These are phyloP conservation scores for Zaprionus davidi DNA, from an alignment of 1,140 invertebrate genomes.

Conservation along the genomic window DNA sequence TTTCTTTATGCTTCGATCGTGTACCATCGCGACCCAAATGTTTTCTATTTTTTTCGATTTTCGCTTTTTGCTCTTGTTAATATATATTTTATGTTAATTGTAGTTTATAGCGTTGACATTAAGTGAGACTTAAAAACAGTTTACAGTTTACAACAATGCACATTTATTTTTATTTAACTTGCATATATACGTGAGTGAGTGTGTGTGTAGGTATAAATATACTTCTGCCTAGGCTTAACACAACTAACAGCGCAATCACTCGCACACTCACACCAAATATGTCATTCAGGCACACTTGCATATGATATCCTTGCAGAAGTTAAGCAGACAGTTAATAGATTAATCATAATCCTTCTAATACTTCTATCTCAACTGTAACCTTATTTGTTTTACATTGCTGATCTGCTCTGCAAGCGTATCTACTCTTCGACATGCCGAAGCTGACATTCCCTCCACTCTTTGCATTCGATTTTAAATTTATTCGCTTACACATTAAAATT, in stretches of 20 bases:
- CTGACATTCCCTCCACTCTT: background rate
- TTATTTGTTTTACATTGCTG: background rate
- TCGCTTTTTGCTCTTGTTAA: conserved; percentile 11
- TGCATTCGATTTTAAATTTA: conserved; percentile 34
- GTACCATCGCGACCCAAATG: conserved; percentile 9
- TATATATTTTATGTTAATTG: conserved; percentile 57
- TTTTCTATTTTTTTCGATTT: conserved; percentile 26
- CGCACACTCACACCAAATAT: background rate
- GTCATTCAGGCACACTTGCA: background rate
- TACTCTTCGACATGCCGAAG: conserved; percentile 10
- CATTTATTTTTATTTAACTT: conserved; percentile 56
- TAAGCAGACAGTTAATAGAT: background rate
- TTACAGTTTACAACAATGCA: conserved; percentile 80
- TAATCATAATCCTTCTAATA: background rate
- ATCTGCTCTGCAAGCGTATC: conserved; percentile 1
- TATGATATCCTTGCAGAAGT: background rate
- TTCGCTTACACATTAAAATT: conserved; percentile 68
- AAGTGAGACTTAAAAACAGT: conserved; percentile 77
- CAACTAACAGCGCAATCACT: conserved; percentile 30
- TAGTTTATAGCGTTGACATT: conserved; percentile 75
- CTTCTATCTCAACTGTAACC: background rate
- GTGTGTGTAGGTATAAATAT: conserved; percentile 27
- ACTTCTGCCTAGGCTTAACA: conserved; percentile 36
- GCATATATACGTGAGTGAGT: conserved; percentile 21
- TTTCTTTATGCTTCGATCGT: conserved; percentile 18